Evolutionary conservation across 2,888 invertebrate genomes (phyloP).

Genomic region (Cremastinae sp.): DNA sequence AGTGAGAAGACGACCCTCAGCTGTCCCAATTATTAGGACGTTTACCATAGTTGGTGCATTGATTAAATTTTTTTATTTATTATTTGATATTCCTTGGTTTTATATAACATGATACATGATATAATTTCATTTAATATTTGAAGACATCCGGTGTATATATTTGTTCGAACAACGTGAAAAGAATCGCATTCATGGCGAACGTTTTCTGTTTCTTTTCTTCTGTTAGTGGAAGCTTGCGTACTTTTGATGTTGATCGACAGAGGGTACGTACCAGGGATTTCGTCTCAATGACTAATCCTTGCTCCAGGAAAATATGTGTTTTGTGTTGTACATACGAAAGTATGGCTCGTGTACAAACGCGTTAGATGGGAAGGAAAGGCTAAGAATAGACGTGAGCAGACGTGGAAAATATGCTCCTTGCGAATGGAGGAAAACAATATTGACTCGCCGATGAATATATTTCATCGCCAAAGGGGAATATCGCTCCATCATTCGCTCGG

Average conservation of each 20-base stretch:
- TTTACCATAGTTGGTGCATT: too few relatives aligned
- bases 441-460: neutral
- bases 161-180: constrained; percentile 12
- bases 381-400: neutral
- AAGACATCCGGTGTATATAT: constrained; percentile 30
- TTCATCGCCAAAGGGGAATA: neutral
- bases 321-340: neutral
- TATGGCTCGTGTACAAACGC: neutral
- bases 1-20: too few relatives aligned
- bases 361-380: neutral
- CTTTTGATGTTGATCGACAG: constrained; percentile 5
- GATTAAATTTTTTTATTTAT: too few relatives aligned
- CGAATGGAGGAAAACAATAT: neutral
- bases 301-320: constrained; percentile 7
- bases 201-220: too few relatives aligned
- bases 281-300: constrained; percentile 25
- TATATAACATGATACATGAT: too few relatives aligned
- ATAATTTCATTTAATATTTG: too few relatives aligned
- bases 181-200: constrained; percentile 9
- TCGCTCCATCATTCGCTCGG: too few relatives aligned
- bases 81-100: too few relatives aligned
- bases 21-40: too few relatives aligned
- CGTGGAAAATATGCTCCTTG: neutral
- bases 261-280: neutral
- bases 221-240: too few relatives aligned